Evolutionary conservation across 2,113 vertebrate species (phyloP).

Genomic region (Antigone vipio): DNA sequence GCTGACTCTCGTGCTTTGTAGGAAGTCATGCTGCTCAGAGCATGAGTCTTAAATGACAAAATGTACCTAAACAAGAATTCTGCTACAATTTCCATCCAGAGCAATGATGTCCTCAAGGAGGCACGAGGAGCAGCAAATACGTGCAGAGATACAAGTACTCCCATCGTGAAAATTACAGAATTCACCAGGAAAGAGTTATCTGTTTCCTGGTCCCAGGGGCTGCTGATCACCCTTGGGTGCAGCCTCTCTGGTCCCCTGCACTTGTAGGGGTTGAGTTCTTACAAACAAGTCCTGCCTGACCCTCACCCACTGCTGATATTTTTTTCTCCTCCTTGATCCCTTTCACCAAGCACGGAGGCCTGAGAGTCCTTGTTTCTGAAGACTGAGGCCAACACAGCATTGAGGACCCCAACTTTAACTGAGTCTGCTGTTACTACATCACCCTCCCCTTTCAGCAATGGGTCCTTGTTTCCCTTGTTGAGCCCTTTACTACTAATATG

Average conservation of each 20-base stretch:
- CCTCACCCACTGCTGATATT: background rate
- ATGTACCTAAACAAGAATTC: background rate
- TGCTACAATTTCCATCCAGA: background rate
- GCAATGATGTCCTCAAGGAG: background rate
- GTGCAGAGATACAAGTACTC: background rate
- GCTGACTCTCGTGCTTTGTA: background rate
- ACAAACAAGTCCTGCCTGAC: background rate
- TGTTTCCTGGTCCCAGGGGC: background rate
- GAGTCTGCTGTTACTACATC: background rate
- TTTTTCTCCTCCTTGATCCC: background rate
- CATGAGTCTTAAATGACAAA: background rate
- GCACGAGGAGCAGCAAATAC: accelerated
- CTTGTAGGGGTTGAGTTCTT: background rate
- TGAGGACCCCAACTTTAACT: background rate
- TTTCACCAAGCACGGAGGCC: background rate
- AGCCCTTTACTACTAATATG: background rate
- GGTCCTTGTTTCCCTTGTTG: background rate
- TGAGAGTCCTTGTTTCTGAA: background rate
- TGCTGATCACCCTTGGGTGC: background rate
- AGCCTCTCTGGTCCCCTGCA: background rate
- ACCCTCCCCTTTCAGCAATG: accelerated
- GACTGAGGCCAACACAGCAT: background rate
- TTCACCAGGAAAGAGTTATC: background rate
- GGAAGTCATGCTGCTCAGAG: background rate
- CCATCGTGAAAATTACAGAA: accelerated